These are phyloP conservation scores for Denticeps clupeoides DNA, from an alignment of 2,797 vertebrate species.

Conservation along the genomic window DNA sequence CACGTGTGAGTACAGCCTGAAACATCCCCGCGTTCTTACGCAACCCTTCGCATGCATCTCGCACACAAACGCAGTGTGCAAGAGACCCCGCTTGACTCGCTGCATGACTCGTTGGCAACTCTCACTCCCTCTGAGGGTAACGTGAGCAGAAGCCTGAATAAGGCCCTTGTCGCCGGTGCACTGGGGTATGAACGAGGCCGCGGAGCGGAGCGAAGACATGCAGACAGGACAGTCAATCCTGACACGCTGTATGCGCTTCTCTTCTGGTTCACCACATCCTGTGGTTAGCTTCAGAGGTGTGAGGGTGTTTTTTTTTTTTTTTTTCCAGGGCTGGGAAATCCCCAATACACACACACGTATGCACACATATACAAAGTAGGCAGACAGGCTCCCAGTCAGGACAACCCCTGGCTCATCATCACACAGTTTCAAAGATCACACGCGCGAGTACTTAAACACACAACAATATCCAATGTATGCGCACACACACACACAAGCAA, in stretches of 20 bases:
- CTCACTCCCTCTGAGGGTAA: no score
- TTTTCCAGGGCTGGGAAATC: neutral
- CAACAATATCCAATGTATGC: neutral
- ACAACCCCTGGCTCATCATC: conserved; percentile 70
- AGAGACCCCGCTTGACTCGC: no score
- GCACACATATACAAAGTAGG: conserved; percentile 27
- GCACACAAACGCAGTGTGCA: neutral
- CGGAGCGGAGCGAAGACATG: no score
- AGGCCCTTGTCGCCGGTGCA: no score
- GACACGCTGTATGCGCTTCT: conserved; percentile 12
- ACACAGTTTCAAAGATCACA: conserved; percentile 54
- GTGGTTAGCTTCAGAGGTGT: neutral
- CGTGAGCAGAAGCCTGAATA: no score
- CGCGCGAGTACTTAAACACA: neutral
- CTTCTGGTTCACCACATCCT: neutral
- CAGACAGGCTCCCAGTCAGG: conserved; percentile 61
- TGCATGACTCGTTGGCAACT: no score
- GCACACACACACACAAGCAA: conserved; percentile 34
- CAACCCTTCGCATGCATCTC: no score
- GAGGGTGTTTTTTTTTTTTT: conserved; percentile 1
- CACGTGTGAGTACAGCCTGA: conserved; percentile 16
- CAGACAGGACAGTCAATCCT: neutral
- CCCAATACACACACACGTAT: neutral
- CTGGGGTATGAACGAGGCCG: no score
- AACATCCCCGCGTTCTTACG: no score